Percentiles rank a stretch among this genome's conserved stretches.
Conservation (phyloP, 1,140 invertebrate species). For the Drosophila equinoxialis region DNA sequence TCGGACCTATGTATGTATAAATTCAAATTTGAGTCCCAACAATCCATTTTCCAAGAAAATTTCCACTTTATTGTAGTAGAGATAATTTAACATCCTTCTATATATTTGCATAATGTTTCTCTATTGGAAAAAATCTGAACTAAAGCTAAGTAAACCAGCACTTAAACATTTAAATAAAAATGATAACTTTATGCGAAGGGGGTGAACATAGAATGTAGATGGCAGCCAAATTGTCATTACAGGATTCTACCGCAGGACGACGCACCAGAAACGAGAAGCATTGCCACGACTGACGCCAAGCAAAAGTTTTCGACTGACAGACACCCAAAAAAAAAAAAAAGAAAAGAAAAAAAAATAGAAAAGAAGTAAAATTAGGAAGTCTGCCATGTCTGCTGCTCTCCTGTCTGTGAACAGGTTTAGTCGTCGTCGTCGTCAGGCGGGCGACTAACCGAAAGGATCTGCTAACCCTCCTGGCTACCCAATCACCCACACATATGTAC, state of each 20-base stretch:
- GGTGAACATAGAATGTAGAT: slow-evolving; percentile 56
- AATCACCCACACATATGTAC: slow-evolving; percentile 18
- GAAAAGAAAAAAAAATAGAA: slow-evolving; percentile 30
- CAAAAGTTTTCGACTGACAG: slow-evolving; percentile 65
- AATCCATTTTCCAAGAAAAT: slow-evolving; percentile 1
- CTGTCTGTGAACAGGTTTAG: slow-evolving; percentile 74
- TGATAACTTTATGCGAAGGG: slow-evolving; percentile 79
- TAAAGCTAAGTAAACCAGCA: slow-evolving; percentile 31
- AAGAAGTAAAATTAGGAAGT: slow-evolving; percentile 64
- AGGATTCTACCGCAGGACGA: slow-evolving; percentile 53
- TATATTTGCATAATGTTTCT: slow-evolving; percentile 43
- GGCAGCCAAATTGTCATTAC: slow-evolving; percentile 75
- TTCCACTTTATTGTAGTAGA: not conserved
- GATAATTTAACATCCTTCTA: not conserved
- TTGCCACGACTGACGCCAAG: slow-evolving; percentile 68
- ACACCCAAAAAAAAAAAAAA: slow-evolving; percentile 20
- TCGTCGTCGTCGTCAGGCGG: slow-evolving; percentile 45
- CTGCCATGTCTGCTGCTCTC: slow-evolving; percentile 39
- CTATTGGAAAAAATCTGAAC: not conserved
- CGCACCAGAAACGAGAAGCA: slow-evolving; percentile 52
- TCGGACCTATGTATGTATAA: too few relatives aligned
- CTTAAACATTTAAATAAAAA: slow-evolving; percentile 82
- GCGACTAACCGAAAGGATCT: slow-evolving; percentile 34
- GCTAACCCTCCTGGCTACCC: not conserved
- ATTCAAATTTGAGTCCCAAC: too few relatives aligned